A percentile compares a stretch with the other conserved stretches of the same genome.
These are phyloP conservation scores for Chromis chromis DNA, from an alignment of 2,797 vertebrate species.

Conservation along the genomic window DNA sequence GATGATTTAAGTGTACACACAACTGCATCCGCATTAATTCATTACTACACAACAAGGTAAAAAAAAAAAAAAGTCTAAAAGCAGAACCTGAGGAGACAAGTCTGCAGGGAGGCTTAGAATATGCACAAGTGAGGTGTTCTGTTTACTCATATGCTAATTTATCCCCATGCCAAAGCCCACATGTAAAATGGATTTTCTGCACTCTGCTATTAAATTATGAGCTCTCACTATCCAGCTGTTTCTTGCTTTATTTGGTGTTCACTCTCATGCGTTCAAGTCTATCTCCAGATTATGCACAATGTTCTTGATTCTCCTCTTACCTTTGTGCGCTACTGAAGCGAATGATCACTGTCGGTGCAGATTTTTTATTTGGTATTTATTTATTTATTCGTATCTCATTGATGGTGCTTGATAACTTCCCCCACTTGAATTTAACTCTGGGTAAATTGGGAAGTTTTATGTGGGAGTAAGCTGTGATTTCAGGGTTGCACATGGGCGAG, in stretches of 20 bases:
- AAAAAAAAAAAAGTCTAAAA: slow-evolving; percentile 46
- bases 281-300: slow-evolving; percentile 25
- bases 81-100: slow-evolving; percentile 47
- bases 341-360: background rate
- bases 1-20: slow-evolving; percentile 31
- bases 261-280: slow-evolving; percentile 15
- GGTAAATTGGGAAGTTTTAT: no score
- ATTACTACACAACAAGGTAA: slow-evolving; percentile 59
- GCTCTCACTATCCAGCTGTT: slow-evolving; percentile 55
- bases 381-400: background rate
- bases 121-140: slow-evolving; percentile 58
- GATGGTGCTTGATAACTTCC: slow-evolving; percentile 5
- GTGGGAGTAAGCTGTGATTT: no score
- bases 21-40: slow-evolving; percentile 46
- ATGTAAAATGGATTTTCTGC: slow-evolving; percentile 67
- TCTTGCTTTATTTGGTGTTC: slow-evolving; percentile 30
- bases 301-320: slow-evolving; percentile 24
- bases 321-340: slow-evolving; percentile 20
- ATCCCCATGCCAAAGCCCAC: slow-evolving; percentile 56
- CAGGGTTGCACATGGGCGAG: no score
- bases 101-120: slow-evolving; percentile 49
- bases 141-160: slow-evolving; percentile 74
- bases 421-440: slow-evolving; percentile 1
- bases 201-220: slow-evolving; percentile 66
- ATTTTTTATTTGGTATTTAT: background rate